Conservation (phyloP, 1,140 invertebrate species). For the Drosophila sproati region DNA sequence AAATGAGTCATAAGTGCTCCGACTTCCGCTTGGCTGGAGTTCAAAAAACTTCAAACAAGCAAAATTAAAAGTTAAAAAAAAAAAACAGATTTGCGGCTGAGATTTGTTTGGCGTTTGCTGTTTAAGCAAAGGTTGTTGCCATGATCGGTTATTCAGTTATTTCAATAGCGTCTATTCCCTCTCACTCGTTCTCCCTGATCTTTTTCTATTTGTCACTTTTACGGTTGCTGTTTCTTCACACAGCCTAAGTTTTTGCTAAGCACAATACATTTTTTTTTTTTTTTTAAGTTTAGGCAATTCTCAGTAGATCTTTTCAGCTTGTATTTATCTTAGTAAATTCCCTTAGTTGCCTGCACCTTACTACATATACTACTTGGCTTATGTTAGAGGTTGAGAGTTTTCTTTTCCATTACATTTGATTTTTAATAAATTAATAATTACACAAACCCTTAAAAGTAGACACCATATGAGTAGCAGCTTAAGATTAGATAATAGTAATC, state of each 20-base stretch:
- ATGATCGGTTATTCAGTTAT: conserved; percentile 13
- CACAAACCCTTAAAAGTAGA: no score
- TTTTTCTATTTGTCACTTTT: background rate
- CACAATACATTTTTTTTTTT: background rate
- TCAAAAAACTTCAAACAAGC: conserved; percentile 45
- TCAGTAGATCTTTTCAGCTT: background rate
- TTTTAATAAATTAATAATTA: no score
- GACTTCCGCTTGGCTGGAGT: conserved; percentile 50
- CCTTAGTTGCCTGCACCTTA: no score
- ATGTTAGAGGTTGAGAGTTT: no score
- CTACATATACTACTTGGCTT: no score
- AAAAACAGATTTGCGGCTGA: conserved; percentile 14
- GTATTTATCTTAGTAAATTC: no score
- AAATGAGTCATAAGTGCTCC: conserved; percentile 55
- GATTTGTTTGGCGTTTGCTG: conserved; percentile 16
- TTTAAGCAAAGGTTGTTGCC: conserved; percentile 28
- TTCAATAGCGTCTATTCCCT: background rate
- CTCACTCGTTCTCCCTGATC: background rate
- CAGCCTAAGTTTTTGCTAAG: background rate
- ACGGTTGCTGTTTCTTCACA: background rate
- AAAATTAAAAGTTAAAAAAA: conserved; percentile 1
- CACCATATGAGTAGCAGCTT: no score
- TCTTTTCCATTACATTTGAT: no score
- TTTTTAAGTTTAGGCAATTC: background rate
- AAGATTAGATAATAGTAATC: no score